Evolutionary conservation across 2,888 invertebrate genomes (phyloP), one percentile per base, ranked within the genome.

Genomic region (Spatulosminthurus flaviceps): DNA sequence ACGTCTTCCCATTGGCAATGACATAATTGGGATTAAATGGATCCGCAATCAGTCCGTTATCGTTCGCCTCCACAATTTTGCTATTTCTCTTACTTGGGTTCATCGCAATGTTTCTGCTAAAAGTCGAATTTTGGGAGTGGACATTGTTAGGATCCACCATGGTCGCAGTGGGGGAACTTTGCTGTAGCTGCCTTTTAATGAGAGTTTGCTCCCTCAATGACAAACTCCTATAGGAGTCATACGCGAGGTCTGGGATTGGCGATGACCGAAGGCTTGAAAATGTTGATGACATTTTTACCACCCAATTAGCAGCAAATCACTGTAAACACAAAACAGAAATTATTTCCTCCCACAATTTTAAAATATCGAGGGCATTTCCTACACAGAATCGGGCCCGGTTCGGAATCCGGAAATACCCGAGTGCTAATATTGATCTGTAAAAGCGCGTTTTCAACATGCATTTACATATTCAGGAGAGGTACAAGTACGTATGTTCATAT

Each of bases 211-310:
- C 84, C 66, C 84, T 76, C 24, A 84, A 78, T 64, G 82, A 79
- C 51, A 85, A 76, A 71, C 83, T 84, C 73, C 83, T 74, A 79
- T 83, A 85, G 7, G 84, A 82, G 64, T 84, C 85, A 78, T 82
- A 83, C 21, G 84, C 82, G 60, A 85, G 79, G 75, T 85, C 85
- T n/a, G 85, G 85, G 28, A 85, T 84, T 64, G 85, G 85, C 5
- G 84, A 84, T 11, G 83, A 83, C 28, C 85, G 83, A 42, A 82
- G 78, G 69, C 83, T 84, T 28, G 84, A 84, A 24, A 84, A 78
- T 43, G 84, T 81, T 24, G 85, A 85, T 43, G 82, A 82, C 84
- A 84, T 84, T 42, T 51, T 51, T 34, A n/a, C n/a, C n/a, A n/a
- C n/a, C n/a, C n/a, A n/a, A n/a, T n/a, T n/a, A n/a, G n/a, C n/a